These are phyloP conservation scores for Caenorhabditis sp. DNA, from an alignment of 2,888 invertebrate genomes.

Conservation along the genomic window DNA sequence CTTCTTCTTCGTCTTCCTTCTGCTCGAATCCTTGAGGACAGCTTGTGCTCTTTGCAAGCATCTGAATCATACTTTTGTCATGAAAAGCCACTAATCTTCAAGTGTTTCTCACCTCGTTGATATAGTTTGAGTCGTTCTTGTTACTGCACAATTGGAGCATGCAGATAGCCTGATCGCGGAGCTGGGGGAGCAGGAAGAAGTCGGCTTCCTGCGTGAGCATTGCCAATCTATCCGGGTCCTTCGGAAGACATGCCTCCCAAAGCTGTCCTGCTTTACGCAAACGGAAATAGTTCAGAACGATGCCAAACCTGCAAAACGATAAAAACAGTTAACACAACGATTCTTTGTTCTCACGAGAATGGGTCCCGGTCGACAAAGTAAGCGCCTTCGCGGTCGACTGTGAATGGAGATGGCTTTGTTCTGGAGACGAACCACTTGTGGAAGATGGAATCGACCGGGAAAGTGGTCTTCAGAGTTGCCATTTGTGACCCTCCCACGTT, in stretches of 20 bases:
- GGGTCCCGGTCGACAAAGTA: slow-evolving; percentile 78
- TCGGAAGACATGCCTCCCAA: slow-evolving; percentile 78
- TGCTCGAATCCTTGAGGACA: slow-evolving; percentile 74
- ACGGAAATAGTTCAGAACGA: slow-evolving; percentile 77
- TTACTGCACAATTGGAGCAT: slow-evolving; percentile 74
- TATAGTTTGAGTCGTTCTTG: slow-evolving; percentile 61
- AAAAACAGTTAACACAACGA: slow-evolving; percentile 5
- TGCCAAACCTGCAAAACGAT: slow-evolving; percentile 67
- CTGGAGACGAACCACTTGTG: slow-evolving; percentile 76
- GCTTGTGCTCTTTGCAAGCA: slow-evolving; percentile 71
- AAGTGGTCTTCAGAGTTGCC: slow-evolving; percentile 62
- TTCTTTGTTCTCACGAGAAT: slow-evolving; percentile 60
- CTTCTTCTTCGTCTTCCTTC: slow-evolving; percentile 54
- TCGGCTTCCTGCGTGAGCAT: slow-evolving; percentile 75
- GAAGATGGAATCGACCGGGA: slow-evolving; percentile 63
- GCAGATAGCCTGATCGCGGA: slow-evolving; percentile 75
- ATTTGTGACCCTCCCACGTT: slow-evolving; percentile 74
- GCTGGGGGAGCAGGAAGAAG: slow-evolving; percentile 71
- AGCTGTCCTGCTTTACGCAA: slow-evolving; percentile 70
- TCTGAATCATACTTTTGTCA: slow-evolving; percentile 57
- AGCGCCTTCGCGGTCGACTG: slow-evolving; percentile 68
- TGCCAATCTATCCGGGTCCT: slow-evolving; percentile 75
- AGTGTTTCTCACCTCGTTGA: slow-evolving; percentile 54
- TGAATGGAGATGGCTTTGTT: slow-evolving; percentile 68
- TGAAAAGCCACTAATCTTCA: no score